A percentile compares a stretch with the other conserved stretches of the same genome.
Conservation (phyloP, 2,113 vertebrate genomes). For the Dendrocopos noguchii region DNA sequence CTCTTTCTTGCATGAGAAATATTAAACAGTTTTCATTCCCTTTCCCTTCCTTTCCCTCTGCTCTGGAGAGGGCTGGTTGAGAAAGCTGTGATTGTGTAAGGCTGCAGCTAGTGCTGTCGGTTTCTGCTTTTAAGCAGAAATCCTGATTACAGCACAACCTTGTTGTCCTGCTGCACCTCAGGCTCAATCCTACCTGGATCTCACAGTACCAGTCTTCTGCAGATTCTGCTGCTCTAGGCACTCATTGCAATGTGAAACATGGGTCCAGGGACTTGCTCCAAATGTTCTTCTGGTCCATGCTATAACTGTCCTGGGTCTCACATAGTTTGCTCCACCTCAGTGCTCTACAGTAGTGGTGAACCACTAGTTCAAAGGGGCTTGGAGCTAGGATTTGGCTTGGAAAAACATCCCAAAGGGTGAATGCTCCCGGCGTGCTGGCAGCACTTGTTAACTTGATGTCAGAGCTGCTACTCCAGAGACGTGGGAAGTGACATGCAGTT, state of each 20-base stretch:
- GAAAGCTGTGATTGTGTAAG: not conserved
- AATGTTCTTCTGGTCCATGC: not conserved
- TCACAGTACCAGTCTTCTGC: fast-evolving
- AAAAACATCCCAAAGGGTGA: not conserved
- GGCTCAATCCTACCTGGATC: not conserved
- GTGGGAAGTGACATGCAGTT: slow-evolving; percentile 29
- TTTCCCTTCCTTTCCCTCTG: not conserved
- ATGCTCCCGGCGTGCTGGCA: not conserved
- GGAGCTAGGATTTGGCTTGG: not conserved
- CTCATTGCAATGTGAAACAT: not conserved
- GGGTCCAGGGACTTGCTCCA: not conserved
- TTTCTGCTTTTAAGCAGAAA: not conserved
- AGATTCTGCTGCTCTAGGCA: not conserved
- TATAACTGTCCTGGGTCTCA: not conserved
- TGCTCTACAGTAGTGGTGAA: not conserved
- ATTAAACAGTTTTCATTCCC: not conserved
- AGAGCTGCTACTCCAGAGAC: slow-evolving; percentile 17
- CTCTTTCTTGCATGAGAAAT: not conserved
- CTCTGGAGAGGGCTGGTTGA: not conserved
- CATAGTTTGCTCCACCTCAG: not conserved
- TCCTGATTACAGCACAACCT: not conserved
- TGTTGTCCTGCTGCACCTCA: not conserved
- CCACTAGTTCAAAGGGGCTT: not conserved
- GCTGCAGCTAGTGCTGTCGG: not conserved
- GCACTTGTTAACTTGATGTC: not conserved